phyloP scores from a whole-genome alignment of 2,888 invertebrate genomes.

The Agrochola lota region DNA sequence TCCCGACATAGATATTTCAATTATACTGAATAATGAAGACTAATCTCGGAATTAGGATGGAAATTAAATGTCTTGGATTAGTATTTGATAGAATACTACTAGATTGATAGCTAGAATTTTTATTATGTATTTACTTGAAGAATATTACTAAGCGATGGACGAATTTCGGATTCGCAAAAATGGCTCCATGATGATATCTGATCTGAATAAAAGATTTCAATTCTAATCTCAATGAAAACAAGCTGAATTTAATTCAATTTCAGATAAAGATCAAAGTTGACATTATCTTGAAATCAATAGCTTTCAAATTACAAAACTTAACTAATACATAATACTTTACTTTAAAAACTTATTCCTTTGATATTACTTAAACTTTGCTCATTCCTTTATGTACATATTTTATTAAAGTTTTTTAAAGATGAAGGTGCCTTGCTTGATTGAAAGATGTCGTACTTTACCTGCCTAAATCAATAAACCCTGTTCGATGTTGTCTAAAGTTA shows the following conservation, averaged over 20 bases:
- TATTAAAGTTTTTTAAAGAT: constrained; percentile 45
- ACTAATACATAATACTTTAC: constrained; percentile 28
- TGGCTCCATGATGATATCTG: constrained; percentile 17
- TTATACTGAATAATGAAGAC: constrained; percentile 3
- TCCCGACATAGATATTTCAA: constrained; percentile 21
- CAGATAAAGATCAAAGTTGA: constrained; percentile 42
- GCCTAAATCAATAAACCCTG: constrained; percentile 46
- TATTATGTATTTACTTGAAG: background rate
- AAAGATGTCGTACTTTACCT: constrained; percentile 33
- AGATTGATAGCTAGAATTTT: background rate
- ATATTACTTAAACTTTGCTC: constrained; percentile 23
- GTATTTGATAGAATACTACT: background rate
- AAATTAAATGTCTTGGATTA: background rate
- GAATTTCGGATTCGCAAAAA: background rate
- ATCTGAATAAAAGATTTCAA: constrained; percentile 47
- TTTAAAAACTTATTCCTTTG: constrained; percentile 20
- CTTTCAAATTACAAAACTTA: constrained; percentile 43
- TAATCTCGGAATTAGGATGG: constrained; percentile 9
- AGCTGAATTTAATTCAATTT: constrained; percentile 39
- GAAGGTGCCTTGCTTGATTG: constrained; percentile 26
- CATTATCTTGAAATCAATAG: constrained; percentile 36
- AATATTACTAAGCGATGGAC: constrained; percentile 8
- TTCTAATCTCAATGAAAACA: constrained; percentile 29
- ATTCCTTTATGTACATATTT: constrained; percentile 50
- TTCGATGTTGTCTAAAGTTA: constrained; percentile 45